phyloP scores from a whole-genome alignment of 2,113 vertebrate genomes.

The Rousettus leschenaultii region DNA sequence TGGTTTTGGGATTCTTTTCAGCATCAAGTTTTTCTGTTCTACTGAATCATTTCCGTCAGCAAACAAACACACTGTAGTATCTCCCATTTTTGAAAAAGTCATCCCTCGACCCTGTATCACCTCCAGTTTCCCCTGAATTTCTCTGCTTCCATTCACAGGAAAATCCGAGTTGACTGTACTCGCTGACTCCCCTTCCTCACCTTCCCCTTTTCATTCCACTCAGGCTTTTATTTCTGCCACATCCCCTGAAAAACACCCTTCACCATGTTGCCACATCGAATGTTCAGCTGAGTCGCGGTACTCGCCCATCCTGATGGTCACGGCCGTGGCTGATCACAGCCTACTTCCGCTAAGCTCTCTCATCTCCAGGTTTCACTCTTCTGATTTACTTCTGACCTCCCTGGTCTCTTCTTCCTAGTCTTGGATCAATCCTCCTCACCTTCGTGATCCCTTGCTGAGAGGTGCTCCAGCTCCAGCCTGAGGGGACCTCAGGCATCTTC shows the following conservation, averaged over 20 bases:
- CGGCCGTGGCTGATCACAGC: rapidly evolving
- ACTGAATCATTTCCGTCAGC: not conserved
- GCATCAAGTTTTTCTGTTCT: not conserved
- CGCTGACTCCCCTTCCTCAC: not conserved
- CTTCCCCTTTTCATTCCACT: not conserved
- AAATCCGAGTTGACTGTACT: not conserved
- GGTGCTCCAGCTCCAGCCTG: no score
- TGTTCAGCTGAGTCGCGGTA: rapidly evolving
- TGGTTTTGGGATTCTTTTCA: not conserved
- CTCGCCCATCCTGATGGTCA: not conserved
- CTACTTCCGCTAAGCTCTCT: not conserved
- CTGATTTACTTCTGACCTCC: not conserved
- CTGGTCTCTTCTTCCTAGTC: not conserved
- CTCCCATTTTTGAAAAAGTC: not conserved
- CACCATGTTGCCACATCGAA: not conserved
- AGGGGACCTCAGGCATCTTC: not conserved
- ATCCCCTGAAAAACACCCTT: not conserved
- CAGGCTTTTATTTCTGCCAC: not conserved
- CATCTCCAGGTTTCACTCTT: not conserved
- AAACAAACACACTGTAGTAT: not conserved
- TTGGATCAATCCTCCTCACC: not conserved
- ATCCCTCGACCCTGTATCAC: not conserved
- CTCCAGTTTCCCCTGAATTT: not conserved
- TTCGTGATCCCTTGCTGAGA: not conserved
- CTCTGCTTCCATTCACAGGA: not conserved